Evolutionary conservation across 2,113 vertebrate species (phyloP).

Genomic region (Brachypteracias leptosomus): DNA sequence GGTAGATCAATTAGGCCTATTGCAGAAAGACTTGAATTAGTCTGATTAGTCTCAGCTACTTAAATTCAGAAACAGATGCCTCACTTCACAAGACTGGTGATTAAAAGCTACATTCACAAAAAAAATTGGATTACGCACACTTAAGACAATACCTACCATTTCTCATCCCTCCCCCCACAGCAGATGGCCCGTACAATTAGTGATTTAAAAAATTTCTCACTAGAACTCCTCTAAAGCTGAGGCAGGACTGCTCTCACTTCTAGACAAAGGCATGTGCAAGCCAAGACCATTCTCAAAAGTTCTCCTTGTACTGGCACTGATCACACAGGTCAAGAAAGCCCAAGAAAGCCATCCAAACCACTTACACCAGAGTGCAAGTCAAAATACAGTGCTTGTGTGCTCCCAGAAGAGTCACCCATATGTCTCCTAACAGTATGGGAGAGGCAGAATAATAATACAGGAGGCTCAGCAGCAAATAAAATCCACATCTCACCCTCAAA

Average conservation of each 20-base stretch:
- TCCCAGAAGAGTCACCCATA: background rate
- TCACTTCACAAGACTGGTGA: conserved; percentile 42
- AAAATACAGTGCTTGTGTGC: background rate
- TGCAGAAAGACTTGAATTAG: conserved; percentile 48
- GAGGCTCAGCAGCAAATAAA: background rate
- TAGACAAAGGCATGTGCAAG: background rate
- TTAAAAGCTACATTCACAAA: conserved; percentile 52
- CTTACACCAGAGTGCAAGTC: background rate
- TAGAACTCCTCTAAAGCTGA: background rate
- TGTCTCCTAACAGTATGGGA: background rate
- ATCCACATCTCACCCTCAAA: background rate
- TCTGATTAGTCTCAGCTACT: conserved; percentile 63
- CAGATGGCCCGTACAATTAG: conserved; percentile 49
- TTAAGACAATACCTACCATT: conserved; percentile 64
- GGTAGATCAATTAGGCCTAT: conserved; percentile 26
- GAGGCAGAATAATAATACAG: background rate
- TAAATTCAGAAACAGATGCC: conserved; percentile 67
- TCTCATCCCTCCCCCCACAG: background rate
- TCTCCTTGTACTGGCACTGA: background rate
- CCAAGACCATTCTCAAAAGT: background rate
- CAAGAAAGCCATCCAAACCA: background rate
- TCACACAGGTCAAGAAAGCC: background rate
- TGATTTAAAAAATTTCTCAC: conserved; percentile 7
- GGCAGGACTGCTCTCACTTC: background rate
- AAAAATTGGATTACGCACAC: conserved; percentile 51